Conservation (phyloP, 92 coral and sea anemone species). For the Parazoanthus atlanticus region DNA sequence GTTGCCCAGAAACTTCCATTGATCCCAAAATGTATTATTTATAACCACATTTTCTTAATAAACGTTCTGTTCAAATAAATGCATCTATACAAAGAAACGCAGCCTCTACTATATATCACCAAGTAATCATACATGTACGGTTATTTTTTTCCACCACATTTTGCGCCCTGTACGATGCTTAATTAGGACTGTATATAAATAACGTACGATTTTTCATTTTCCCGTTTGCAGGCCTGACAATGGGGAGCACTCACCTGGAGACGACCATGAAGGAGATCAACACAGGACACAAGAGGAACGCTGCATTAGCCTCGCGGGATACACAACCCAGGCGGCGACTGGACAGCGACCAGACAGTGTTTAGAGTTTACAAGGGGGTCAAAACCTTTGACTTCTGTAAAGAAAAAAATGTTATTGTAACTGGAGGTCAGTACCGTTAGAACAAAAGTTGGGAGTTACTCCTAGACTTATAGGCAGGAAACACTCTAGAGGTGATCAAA, state of each 20-base stretch:
- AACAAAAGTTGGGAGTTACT: not conserved
- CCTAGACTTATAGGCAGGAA: not conserved
- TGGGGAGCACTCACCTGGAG: constrained; percentile 92
- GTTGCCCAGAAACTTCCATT: too few relatives aligned
- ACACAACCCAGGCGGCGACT: constrained; percentile 90
- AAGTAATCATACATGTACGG: too few relatives aligned
- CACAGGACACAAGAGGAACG: constrained; percentile 60
- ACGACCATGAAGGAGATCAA: constrained; percentile 69
- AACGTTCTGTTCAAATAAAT: too few relatives aligned
- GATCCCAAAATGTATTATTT: too few relatives aligned
- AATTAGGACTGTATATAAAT: too few relatives aligned
- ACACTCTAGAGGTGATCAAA: too few relatives aligned
- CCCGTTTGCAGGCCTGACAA: constrained; percentile 75
- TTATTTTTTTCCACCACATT: too few relatives aligned
- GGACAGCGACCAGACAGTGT: constrained; percentile 94
- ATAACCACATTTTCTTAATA: too few relatives aligned
- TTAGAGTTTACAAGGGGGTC: constrained; percentile 94
- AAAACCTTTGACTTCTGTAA: constrained; percentile 97
- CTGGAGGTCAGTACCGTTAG: constrained; percentile 79
- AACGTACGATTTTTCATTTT: too few relatives aligned
- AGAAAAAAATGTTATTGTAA: constrained; percentile 93
- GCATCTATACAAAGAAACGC: too few relatives aligned
- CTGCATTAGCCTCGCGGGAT: constrained; percentile 60
- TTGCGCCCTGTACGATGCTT: too few relatives aligned
- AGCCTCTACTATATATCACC: too few relatives aligned